A percentile compares a stretch with the other conserved stretches of the same genome.
Conservation (phyloP, 2,797 vertebrate species). For the Eulemur mongoz region DNA sequence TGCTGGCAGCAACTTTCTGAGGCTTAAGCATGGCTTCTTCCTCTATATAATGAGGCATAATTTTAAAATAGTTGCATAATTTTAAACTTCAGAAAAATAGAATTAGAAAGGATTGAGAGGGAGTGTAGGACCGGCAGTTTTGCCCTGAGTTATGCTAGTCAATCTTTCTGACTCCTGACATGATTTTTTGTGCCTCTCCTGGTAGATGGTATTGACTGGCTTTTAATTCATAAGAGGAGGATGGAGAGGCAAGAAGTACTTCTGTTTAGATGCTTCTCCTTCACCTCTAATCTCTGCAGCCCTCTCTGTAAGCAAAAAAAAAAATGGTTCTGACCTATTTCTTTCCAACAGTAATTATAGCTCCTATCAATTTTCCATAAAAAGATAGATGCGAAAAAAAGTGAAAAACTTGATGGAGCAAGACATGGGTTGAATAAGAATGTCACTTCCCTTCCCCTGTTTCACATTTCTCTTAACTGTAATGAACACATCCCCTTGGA, state of each 20-base stretch:
- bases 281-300: neutral
- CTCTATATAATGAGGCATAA: neutral
- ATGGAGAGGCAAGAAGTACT: neutral
- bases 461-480: slow-evolving; percentile 38
- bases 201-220: neutral
- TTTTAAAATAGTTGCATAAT: neutral
- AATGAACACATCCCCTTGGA: slow-evolving; percentile 50
- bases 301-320: neutral
- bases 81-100: neutral
- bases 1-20: neutral
- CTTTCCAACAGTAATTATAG: slow-evolving; percentile 76
- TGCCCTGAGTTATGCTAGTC: neutral
- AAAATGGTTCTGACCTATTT: slow-evolving; percentile 65
- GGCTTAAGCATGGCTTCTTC: neutral
- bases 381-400: slow-evolving; percentile 58
- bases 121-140: neutral
- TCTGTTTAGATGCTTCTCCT: neutral
- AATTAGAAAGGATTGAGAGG: neutral
- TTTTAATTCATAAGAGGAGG: neutral
- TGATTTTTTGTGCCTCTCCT: neutral
- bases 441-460: neutral
- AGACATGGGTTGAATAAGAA: slow-evolving; percentile 57
- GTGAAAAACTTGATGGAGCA: slow-evolving; percentile 62
- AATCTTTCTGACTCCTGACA: neutral
- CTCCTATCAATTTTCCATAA: slow-evolving; percentile 65